Percentiles rank a stretch among this genome's conserved stretches.
Conservation (phyloP, 2,113 vertebrate species). For the Sapayoa aenigma region DNA sequence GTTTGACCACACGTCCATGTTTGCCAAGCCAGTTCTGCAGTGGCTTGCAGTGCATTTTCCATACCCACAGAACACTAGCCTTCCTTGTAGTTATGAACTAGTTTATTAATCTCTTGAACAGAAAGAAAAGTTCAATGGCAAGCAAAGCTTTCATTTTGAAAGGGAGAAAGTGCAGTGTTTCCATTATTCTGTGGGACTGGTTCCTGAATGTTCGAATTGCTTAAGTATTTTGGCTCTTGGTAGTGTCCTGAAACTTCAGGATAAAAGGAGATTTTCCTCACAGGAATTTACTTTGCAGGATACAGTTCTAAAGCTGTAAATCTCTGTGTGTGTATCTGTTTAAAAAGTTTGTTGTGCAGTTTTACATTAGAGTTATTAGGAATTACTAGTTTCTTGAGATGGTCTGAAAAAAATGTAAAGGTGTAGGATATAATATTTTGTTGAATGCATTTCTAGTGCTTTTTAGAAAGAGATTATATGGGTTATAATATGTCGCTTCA, state of each 20-base stretch:
- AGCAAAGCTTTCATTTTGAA: neutral
- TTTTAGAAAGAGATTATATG: neutral
- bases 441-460: neutral
- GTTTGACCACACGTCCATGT: neutral
- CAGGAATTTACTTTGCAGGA: neutral
- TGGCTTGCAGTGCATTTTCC: neutral
- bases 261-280: neutral
- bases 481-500: neutral
- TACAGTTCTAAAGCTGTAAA: neutral
- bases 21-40: neutral
- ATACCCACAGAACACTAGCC: neutral
- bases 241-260: neutral
- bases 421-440: neutral
- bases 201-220: neutral
- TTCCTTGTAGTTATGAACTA: neutral
- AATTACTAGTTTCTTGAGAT: neutral
- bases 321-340: accelerated
- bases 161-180: neutral
- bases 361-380: neutral
- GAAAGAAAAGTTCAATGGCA: neutral
- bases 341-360: neutral
- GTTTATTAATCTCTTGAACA: neutral
- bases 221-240: neutral
- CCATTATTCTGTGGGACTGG: neutral
- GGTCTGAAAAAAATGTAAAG: neutral